phyloP scores from a whole-genome alignment of 2,113 vertebrate species.

The Dasyurus viverrinus region DNA sequence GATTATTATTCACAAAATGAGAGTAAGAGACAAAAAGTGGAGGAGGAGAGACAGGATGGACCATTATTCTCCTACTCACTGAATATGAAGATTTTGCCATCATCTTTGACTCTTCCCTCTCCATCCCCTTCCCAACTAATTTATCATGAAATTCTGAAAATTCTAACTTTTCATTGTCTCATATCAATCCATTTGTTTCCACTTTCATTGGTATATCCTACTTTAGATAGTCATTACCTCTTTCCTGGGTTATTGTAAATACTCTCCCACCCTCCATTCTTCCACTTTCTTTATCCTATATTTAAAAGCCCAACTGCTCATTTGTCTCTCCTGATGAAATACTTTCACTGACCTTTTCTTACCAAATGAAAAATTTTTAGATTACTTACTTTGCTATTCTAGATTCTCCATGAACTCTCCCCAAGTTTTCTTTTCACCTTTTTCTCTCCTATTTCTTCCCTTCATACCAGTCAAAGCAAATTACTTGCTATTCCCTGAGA shows the following conservation, averaged over 20 bases:
- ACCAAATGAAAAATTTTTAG: background rate
- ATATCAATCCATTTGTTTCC: background rate
- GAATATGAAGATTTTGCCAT: background rate
- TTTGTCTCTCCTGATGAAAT: constrained; percentile 15
- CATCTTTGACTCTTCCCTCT: background rate
- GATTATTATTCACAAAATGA: background rate
- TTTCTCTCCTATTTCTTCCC: background rate
- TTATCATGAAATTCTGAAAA: background rate
- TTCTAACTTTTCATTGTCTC: background rate
- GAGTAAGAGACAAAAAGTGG: background rate
- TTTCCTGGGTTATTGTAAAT: background rate
- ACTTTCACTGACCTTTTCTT: background rate
- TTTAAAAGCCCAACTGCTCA: background rate
- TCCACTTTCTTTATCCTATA: background rate
- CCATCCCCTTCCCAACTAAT: background rate
- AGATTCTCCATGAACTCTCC: background rate
- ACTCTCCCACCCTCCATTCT: background rate
- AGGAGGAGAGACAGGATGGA: background rate
- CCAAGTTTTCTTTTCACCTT: background rate
- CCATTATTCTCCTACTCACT: background rate
- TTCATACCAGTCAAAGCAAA: background rate
- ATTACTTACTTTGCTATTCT: background rate
- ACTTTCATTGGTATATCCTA: background rate
- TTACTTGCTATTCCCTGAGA: constrained; percentile 15
- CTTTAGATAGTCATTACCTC: background rate